Conservation (phyloP, 2,888 invertebrate species). For the Ephialtes manifestator region DNA sequence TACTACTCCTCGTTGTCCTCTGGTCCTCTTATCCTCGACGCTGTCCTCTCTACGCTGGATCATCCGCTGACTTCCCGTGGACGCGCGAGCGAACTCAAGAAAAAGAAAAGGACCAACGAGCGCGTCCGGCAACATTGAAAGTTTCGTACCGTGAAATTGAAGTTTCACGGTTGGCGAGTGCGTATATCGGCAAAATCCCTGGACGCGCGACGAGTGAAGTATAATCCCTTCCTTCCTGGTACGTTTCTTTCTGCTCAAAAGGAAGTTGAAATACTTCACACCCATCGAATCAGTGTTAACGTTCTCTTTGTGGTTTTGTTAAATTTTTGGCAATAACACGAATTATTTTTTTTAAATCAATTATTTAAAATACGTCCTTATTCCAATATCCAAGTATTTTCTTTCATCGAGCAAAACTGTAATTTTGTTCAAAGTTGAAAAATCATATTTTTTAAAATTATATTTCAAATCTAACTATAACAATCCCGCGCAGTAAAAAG, state of each 20-base stretch:
- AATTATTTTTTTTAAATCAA: too few species aligned
- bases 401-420: background rate
- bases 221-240: slow-evolving; percentile 37
- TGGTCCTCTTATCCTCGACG: background rate
- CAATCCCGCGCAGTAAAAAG: too few species aligned
- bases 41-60: background rate
- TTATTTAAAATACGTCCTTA: too few species aligned
- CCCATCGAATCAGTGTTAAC: too few species aligned
- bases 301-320: too few species aligned
- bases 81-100: slow-evolving; percentile 18
- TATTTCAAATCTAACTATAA: too few species aligned
- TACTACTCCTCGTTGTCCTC: background rate
- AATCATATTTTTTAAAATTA: too few species aligned
- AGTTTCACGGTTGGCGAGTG: slow-evolving; percentile 57
- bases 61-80: slow-evolving; percentile 21
- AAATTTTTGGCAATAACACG: too few species aligned
- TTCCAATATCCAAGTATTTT: background rate
- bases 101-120: slow-evolving; percentile 22
- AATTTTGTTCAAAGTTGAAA: too few species aligned
- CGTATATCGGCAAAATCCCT: slow-evolving; percentile 16
- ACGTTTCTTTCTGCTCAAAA: background rate
- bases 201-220: slow-evolving; percentile 28
- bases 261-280: too few species aligned
- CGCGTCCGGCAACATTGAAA: slow-evolving; percentile 65
- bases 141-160: slow-evolving; percentile 72